Conservation (phyloP, 2,113 vertebrate genomes). For the Pavo muticus region DNA sequence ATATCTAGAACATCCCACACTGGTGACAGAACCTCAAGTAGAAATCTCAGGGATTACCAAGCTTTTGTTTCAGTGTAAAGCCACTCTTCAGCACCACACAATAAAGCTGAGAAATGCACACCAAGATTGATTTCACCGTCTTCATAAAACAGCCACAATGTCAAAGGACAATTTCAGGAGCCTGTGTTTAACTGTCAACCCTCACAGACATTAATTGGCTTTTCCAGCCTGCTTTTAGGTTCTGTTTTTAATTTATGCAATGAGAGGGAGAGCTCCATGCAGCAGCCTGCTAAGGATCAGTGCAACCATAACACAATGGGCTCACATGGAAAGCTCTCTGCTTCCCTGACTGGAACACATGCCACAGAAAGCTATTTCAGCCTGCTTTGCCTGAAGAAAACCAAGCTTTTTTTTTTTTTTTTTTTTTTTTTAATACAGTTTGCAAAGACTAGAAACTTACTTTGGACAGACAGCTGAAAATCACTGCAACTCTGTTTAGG, state of each 20-base stretch:
- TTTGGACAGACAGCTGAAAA: background rate
- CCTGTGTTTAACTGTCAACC: accelerated
- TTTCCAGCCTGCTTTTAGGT: background rate
- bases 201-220: background rate
- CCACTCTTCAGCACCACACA: background rate
- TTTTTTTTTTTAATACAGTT: background rate
- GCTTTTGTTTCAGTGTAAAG: background rate
- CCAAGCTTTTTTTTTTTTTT: background rate
- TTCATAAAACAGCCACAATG: accelerated
- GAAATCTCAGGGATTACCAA: background rate
- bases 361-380: background rate
- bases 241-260: accelerated
- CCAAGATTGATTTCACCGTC: background rate
- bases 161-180: accelerated
- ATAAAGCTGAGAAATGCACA: background rate
- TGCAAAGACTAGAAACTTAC: background rate
- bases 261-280: background rate
- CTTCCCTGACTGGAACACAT: background rate
- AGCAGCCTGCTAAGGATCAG: background rate
- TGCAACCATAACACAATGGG: background rate
- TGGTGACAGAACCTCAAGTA: background rate
- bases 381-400: background rate
- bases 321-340: background rate
- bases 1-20: background rate
- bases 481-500: background rate